phyloP scores from a whole-genome alignment of 2,888 invertebrate species.

The Eretmocerus hayati region DNA sequence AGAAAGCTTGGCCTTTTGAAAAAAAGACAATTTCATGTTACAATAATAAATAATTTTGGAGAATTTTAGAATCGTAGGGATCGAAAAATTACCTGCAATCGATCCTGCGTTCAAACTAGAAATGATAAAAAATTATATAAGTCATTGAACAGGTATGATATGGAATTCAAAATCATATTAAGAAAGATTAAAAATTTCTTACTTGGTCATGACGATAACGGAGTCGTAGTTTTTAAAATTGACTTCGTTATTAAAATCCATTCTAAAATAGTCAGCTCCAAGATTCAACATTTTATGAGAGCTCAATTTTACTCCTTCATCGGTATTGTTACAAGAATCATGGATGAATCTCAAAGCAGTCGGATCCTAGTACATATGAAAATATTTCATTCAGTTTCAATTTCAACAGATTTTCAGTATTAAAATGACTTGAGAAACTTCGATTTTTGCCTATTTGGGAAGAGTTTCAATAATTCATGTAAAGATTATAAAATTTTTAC shows the following conservation, averaged over 20 bases:
- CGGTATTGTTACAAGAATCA: neutral
- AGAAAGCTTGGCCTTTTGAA: neutral
- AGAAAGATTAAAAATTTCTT: neutral
- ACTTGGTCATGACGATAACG: neutral
- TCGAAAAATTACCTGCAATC: neutral
- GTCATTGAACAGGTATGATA: too few species aligned
- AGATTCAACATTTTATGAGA: neutral
- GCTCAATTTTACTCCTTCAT: neutral
- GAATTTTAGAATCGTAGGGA: too few species aligned
- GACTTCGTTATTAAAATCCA: neutral
- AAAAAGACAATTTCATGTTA: neutral
- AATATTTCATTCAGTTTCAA: too few species aligned
- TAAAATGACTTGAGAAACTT: neutral
- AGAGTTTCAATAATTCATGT: too few species aligned
- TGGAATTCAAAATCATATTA: too few species aligned
- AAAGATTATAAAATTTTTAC: too few species aligned
- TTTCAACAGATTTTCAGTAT: too few species aligned
- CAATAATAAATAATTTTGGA: too few species aligned
- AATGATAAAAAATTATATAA: too few species aligned
- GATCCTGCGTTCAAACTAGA: neutral
- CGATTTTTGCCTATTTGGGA: too few species aligned
- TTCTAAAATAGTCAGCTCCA: neutral
- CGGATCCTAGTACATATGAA: neutral
- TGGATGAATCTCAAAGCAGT: neutral
- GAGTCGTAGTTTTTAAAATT: neutral